Base-by-base conservation (phyloP, 2,797 vertebrate species). In the Chelmon rostratus region DNA sequence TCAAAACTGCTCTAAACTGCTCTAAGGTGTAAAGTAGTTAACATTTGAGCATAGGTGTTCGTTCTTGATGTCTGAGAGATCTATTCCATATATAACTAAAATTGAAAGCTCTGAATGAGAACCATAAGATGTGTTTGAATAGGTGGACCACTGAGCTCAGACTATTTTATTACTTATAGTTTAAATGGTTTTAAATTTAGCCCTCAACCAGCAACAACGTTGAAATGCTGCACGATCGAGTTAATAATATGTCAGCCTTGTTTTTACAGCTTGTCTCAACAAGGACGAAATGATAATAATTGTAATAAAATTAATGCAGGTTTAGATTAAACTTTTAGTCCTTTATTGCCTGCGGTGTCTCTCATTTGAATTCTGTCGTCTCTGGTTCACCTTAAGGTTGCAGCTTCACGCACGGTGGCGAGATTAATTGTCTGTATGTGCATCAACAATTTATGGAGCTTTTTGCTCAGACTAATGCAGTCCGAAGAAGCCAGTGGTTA, bases 301-400 rank as follows among this genome's bases (percentile, higher is more conserved):
- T 9, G 2, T 13, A 47, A 33, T 25, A n/a, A 12, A 44, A 15
- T 50, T 5, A 37, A 50, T 21, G 5, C 9, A 53, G 35, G 3
- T 58, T 35, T 47, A 21, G 13, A 18, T 47, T 21, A 47, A 47
- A 47, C 18, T 31, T 15, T 15, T 54, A 68, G 33, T 23, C 47
- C 53, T 21, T 57, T 33, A 5, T 42, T 63, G 12, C 54, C 18
- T 58, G 35, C 12, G 37, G 8, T 49, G 18, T 31, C 13, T 31
- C 31, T 31, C 11, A 44, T 63, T 50, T 66, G 3, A 46, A 61
- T 40, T 44, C 16, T 33, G 25, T 52, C 2, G 0, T 53, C 25
- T 53, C n/a, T 46, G 35, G 28, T 57, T 71, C 42, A 70, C n/a
- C 11, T 31, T 76, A 38, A 69, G 35, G 11, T 56, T 76, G 28